Evolutionary conservation across 1,140 invertebrate genomes (phyloP).

Genomic region (Papilio dardanus): DNA sequence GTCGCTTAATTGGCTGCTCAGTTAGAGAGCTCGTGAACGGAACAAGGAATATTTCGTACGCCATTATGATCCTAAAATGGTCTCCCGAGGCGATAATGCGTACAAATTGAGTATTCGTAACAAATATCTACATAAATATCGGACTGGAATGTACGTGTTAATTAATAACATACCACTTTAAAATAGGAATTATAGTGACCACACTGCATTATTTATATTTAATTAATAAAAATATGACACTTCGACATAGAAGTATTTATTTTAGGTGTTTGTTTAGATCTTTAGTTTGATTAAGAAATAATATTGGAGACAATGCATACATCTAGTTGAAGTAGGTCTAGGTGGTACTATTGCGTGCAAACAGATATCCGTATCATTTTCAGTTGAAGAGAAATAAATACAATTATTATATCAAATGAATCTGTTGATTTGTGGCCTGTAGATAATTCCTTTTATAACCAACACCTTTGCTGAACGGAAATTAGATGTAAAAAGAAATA

Average conservation of each 20-base stretch:
- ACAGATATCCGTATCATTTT: constrained; percentile 1
- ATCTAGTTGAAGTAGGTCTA: too few relatives aligned
- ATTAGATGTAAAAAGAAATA: constrained; percentile 26
- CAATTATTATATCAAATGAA: constrained; percentile 18
- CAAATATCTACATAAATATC: constrained; percentile 17
- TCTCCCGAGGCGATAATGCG: constrained; percentile 34
- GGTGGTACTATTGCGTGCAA: too few relatives aligned
- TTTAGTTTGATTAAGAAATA: neutral
- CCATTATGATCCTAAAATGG: constrained; percentile 36
- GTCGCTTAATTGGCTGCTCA: constrained; percentile 68
- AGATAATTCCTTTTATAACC: neutral
- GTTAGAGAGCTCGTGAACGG: constrained; percentile 42
- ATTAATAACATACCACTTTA: constrained; percentile 17
- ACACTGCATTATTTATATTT: neutral
- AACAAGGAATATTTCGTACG: constrained; percentile 34
- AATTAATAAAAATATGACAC: neutral
- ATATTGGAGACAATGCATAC: neutral
- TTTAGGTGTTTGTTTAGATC: neutral
- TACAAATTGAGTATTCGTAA: constrained; percentile 34
- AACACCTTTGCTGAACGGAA: constrained; percentile 35
- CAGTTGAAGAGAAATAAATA: constrained; percentile 8
- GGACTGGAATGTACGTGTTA: constrained; percentile 28
- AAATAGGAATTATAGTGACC: constrained; percentile 18
- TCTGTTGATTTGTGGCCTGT: constrained; percentile 21
- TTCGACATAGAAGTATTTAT: neutral